These are phyloP conservation scores for Mayetiola destructor DNA, from an alignment of 2,888 invertebrate genomes.

Conservation along the genomic window DNA sequence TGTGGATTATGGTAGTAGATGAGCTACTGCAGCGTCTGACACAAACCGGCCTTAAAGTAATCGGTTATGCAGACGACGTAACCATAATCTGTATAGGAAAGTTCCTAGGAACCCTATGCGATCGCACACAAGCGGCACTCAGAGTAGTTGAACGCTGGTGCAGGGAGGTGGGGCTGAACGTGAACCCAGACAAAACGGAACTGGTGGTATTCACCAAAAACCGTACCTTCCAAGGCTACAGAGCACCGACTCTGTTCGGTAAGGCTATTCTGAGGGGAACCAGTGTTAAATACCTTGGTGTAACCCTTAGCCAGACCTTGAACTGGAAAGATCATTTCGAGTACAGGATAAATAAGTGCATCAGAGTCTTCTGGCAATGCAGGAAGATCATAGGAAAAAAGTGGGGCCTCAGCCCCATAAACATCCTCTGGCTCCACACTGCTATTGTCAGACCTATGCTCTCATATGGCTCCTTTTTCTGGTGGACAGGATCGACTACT, in stretches of 20 bases:
- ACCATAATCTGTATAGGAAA: neutral
- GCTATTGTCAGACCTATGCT: neutral
- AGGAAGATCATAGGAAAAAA: neutral
- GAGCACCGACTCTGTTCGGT: too few species aligned
- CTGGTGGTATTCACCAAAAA: conserved; percentile 13
- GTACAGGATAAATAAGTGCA: neutral
- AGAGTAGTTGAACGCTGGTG: conserved; percentile 15
- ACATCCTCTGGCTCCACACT: neutral
- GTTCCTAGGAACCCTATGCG: neutral
- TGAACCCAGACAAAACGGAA: conserved; percentile 17
- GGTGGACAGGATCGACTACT: neutral
- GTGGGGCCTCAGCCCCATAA: neutral
- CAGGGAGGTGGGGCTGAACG: neutral
- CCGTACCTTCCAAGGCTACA: neutral
- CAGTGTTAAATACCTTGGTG: conserved; percentile 17
- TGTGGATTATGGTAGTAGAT: neutral
- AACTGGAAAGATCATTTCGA: neutral
- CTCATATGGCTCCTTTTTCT: neutral
- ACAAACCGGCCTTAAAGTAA: neutral
- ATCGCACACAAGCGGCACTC: neutral
- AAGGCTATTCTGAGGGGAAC: too few species aligned
- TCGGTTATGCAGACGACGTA: neutral
- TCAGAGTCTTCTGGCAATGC: neutral
- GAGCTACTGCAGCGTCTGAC: neutral
- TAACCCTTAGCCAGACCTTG: neutral